Evolutionary conservation across 2,888 invertebrate genomes (phyloP).

Genomic region (Tetropium fuscum): DNA sequence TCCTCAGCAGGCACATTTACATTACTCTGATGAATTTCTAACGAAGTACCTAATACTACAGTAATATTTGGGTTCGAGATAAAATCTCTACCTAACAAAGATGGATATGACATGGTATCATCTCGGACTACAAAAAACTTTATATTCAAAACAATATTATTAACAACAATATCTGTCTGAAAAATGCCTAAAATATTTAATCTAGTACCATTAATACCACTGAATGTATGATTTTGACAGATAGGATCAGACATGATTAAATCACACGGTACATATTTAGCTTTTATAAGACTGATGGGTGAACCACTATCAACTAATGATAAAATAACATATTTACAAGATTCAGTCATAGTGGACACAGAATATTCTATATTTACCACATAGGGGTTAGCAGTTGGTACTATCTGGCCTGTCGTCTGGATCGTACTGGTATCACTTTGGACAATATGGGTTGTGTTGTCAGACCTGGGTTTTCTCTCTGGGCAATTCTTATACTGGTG

Average conservation of each 20-base stretch:
- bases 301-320: constrained; percentile 28
- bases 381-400: constrained; percentile 15
- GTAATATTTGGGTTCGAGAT: constrained; percentile 6
- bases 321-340: constrained; percentile 4
- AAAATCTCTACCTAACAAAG: constrained; percentile 30
- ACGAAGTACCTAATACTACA: constrained; percentile 1
- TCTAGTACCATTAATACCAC: constrained; percentile 28
- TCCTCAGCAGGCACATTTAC: neutral
- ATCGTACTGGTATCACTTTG: neutral
- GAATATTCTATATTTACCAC: neutral
- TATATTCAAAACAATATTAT: constrained; percentile 8
- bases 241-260: neutral
- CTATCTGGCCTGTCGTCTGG: neutral
- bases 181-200: constrained; percentile 28
- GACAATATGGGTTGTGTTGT: constrained; percentile 6
- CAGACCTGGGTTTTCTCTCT: neutral
- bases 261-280: constrained; percentile 14
- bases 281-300: constrained; percentile 30
- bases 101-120: constrained; percentile 24
- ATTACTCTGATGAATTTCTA: constrained; percentile 7
- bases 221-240: constrained; percentile 7
- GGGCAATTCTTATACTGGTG: constrained; percentile 30
- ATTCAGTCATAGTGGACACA: neutral
- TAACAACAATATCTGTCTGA: constrained; percentile 7
- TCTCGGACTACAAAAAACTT: constrained; percentile 29